Percentiles rank a stretch among this genome's conserved stretches.
These are phyloP conservation scores for Sigmodon hispidus DNA, from an alignment of 2,113 vertebrate species.

Conservation along the genomic window DNA sequence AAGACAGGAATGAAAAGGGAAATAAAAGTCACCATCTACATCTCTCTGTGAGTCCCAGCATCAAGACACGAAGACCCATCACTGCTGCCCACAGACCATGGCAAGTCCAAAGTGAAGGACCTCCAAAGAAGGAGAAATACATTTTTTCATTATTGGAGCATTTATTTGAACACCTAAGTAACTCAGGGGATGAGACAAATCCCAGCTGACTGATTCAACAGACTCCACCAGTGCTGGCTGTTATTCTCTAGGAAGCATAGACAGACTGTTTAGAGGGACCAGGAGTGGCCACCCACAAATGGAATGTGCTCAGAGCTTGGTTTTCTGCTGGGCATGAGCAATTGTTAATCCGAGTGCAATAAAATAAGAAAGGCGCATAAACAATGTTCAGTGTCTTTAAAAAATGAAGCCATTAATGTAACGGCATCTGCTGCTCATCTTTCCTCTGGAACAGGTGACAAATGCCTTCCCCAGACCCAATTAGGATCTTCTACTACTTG, in stretches of 20 bases:
- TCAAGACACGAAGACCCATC: neutral
- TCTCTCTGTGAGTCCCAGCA: neutral
- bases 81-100: neutral
- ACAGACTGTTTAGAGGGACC: accelerated
- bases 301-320: constrained; percentile 25
- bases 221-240: neutral
- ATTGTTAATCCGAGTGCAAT: constrained; percentile 71
- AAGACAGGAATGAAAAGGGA: neutral
- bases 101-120: neutral
- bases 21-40: accelerated
- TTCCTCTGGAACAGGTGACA: constrained; percentile 80
- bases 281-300: constrained; percentile 30
- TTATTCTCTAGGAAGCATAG: constrained; percentile 51
- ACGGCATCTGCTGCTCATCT: constrained; percentile 74
- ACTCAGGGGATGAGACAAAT: neutral
- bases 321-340: constrained; percentile 69
- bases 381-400: constrained; percentile 79
- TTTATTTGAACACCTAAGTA: neutral
- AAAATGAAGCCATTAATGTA: constrained; percentile 84
- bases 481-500: constrained; percentile 78
- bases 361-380: constrained; percentile 64
- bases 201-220: neutral
- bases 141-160: neutral
- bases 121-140: constrained; percentile 18
- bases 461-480: constrained; percentile 82